These are phyloP conservation scores for Orcinus orca DNA, from an alignment of 2,113 vertebrate species.

Conservation along the genomic window DNA sequence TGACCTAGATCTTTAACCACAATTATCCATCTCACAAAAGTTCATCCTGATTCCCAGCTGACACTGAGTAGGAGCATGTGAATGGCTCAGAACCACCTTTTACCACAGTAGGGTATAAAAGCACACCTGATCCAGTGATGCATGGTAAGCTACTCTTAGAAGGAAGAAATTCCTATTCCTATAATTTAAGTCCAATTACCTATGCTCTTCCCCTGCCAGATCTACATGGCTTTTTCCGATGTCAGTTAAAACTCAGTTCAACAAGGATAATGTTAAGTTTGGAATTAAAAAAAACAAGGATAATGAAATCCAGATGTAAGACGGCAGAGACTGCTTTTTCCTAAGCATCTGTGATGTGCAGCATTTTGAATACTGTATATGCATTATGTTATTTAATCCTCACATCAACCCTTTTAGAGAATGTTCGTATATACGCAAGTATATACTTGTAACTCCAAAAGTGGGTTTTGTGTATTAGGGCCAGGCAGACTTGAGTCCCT, in stretches of 20 bases:
- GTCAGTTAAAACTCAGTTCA: slow-evolving; percentile 11
- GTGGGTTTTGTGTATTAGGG: not conserved
- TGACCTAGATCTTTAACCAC: not conserved
- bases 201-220: not conserved
- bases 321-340: not conserved
- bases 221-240: not conserved
- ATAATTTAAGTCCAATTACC: not conserved
- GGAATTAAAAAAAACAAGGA: not conserved
- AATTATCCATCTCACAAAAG: not conserved
- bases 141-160: not conserved
- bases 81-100: not conserved
- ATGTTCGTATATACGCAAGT: not conserved
- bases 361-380: not conserved
- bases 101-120: not conserved
- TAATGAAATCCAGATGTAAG: not conserved
- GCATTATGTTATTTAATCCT: not conserved
- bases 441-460: not conserved
- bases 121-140: not conserved
- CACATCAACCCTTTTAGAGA: not conserved
- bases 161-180: not conserved
- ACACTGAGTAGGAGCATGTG: not conserved
- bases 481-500: not conserved
- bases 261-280: not conserved
- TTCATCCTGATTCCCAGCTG: not conserved
- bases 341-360: not conserved